Evolutionary conservation across 2,888 invertebrate genomes (phyloP).

Genomic region (Drosophila anomalata): DNA sequence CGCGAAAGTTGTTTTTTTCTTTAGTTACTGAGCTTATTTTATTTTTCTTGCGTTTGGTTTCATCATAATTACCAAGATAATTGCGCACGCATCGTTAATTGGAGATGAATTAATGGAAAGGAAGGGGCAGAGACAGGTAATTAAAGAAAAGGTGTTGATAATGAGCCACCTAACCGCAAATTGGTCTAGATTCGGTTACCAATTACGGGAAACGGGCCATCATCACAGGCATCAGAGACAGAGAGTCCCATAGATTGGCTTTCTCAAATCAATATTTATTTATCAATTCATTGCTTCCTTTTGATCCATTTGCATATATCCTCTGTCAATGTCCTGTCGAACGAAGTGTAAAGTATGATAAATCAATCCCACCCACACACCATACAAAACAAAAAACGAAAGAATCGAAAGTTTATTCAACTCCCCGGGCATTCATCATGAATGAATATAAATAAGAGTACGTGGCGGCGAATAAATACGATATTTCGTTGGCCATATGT

Average conservation of each 20-base stretch:
- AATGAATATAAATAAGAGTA: conserved; percentile 1
- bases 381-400: neutral
- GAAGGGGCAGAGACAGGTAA: conserved; percentile 19
- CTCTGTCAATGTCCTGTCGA: conserved; percentile 14
- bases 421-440: conserved; percentile 26
- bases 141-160: conserved; percentile 41
- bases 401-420: conserved; percentile 43
- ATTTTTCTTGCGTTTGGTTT: conserved; percentile 19
- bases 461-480: conserved; percentile 25
- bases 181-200: conserved; percentile 35
- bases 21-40: neutral
- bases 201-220: conserved; percentile 33
- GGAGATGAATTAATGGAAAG: conserved; percentile 30
- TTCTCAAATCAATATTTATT: conserved; percentile 30
- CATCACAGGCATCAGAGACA: neutral
- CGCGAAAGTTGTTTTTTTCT: conserved; percentile 35
- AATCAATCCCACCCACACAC: conserved; percentile 21
- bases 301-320: conserved; percentile 31
- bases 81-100: conserved; percentile 59
- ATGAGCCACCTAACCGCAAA: conserved; percentile 42
- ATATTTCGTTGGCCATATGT: neutral
- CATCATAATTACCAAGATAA: conserved; percentile 49
- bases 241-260: conserved; percentile 1
- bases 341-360: conserved; percentile 28
- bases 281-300: conserved; percentile 1